These are phyloP conservation scores for Ormyrus nitidulus DNA, from an alignment of 2,888 invertebrate genomes.

Conservation along the genomic window DNA sequence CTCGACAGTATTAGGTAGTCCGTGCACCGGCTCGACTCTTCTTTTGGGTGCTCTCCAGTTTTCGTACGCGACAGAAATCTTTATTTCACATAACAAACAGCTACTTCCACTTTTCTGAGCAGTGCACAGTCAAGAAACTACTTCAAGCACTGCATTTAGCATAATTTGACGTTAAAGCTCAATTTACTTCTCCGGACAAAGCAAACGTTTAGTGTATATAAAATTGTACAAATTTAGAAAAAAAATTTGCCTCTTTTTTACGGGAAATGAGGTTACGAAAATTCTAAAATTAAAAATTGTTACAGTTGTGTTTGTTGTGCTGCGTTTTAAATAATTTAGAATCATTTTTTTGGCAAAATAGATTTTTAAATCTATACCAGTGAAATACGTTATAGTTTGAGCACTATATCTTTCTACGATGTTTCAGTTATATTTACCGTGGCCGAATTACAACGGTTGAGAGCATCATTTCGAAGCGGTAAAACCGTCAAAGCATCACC, in stretches of 20 bases:
- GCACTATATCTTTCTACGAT: slow-evolving; percentile 31
- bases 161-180: not conserved
- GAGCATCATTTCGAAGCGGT: slow-evolving; percentile 43
- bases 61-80: slow-evolving; percentile 54
- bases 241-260: too few relatives aligned
- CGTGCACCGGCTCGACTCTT: slow-evolving; percentile 15
- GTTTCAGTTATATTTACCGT: slow-evolving; percentile 49
- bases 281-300: too few relatives aligned
- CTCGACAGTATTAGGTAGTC: slow-evolving; percentile 35
- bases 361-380: not conserved
- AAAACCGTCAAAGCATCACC: slow-evolving; percentile 50
- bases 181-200: not conserved
- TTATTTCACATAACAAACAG: slow-evolving; percentile 56
- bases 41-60: slow-evolving; percentile 36
- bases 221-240: too few relatives aligned
- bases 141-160: slow-evolving; percentile 6
- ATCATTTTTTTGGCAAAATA: not conserved
- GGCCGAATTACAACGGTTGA: slow-evolving; percentile 48
- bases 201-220: too few relatives aligned
- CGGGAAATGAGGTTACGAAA: too few relatives aligned
- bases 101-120: slow-evolving; percentile 5
- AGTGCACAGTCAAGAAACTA: not conserved
- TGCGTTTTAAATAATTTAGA: slow-evolving; percentile 5
- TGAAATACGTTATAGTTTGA: slow-evolving; percentile 19
- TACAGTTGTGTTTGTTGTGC: too few relatives aligned